Percentiles rank a stretch among this genome's conserved stretches.
Conservation (phyloP, 2,113 vertebrate species). For the Odocoileus virginianus region DNA sequence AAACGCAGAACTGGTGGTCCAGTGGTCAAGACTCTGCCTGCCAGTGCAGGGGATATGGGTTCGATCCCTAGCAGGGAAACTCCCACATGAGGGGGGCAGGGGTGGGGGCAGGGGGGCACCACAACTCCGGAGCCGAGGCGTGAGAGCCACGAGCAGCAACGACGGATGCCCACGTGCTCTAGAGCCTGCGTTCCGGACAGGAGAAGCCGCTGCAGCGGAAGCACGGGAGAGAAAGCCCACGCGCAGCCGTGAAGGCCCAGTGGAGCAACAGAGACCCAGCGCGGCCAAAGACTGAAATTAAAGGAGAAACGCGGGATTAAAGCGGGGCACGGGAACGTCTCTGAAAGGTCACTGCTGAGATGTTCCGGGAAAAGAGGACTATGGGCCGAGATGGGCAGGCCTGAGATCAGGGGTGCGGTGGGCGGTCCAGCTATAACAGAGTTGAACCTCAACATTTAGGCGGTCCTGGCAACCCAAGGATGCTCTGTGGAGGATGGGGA, state of each 20-base stretch:
- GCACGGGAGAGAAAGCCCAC: neutral
- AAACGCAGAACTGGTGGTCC: neutral
- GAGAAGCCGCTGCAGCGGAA: rapidly evolving
- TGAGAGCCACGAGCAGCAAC: neutral
- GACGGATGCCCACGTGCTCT: neutral
- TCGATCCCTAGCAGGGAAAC: neutral
- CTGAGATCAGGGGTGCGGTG: neutral
- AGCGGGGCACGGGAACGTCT: rapidly evolving
- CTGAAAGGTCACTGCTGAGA: neutral
- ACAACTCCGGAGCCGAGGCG: neutral
- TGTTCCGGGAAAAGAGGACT: neutral
- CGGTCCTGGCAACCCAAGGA: neutral
- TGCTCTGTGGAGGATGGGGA: neutral
- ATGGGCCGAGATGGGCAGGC: too few relatives aligned
- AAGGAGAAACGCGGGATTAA: neutral
- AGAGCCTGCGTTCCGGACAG: neutral
- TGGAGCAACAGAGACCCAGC: neutral
- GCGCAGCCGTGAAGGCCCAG: neutral
- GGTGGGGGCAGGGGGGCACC: neutral
- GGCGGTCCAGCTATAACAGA: neutral
- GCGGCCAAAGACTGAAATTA: neutral
- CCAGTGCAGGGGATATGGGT: neutral
- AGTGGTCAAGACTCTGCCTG: neutral
- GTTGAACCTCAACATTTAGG: neutral
- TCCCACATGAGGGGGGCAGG: neutral